phyloP scores from a whole-genome alignment of 2,888 invertebrate genomes.

The Drosophila bunnanda region DNA sequence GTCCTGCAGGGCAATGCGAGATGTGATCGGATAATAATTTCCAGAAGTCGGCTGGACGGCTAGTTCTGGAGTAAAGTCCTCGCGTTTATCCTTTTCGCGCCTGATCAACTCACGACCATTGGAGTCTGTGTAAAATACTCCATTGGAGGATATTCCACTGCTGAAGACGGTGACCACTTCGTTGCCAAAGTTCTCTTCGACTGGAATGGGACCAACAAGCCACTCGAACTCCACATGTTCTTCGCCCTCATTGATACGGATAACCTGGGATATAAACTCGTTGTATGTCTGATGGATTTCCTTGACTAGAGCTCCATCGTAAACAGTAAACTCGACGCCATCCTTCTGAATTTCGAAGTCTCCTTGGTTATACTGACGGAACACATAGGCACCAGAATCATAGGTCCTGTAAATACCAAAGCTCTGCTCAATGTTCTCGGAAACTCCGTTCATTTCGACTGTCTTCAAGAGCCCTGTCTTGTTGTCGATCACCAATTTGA shows the following conservation, averaged over 20 bases:
- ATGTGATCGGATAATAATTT: slow-evolving; percentile 97
- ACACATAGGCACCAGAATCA: slow-evolving; percentile 97
- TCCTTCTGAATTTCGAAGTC: slow-evolving; percentile 59
- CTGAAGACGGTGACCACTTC: slow-evolving; percentile 92
- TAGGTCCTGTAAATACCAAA: slow-evolving; percentile 91
- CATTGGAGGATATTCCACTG: slow-evolving; percentile 87
- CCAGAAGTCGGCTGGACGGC: slow-evolving; percentile 88
- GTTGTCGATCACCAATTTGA: slow-evolving; percentile 73
- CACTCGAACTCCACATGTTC: slow-evolving; percentile 89
- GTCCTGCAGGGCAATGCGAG: slow-evolving; percentile 90
- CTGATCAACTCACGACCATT: slow-evolving; percentile 94
- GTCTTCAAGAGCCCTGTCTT: slow-evolving; percentile 63
- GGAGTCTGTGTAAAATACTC: slow-evolving; percentile 94
- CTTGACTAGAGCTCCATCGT: slow-evolving; percentile 88
- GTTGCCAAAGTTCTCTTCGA: slow-evolving; percentile 89
- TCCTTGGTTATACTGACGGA: slow-evolving; percentile 87
- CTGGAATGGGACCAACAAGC: slow-evolving; percentile 91
- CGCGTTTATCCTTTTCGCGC: slow-evolving; percentile 85
- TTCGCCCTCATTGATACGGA: slow-evolving; percentile 88
- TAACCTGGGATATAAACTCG: slow-evolving; percentile 90
- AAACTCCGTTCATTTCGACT: slow-evolving; percentile 77
- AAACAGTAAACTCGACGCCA: slow-evolving; percentile 69
- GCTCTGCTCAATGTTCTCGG: slow-evolving; percentile 85
- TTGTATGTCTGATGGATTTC: slow-evolving; percentile 87
- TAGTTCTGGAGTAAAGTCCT: slow-evolving; percentile 87